Conservation (phyloP, 1,140 invertebrate species). For the Rhynchophorus ferrugineus region DNA sequence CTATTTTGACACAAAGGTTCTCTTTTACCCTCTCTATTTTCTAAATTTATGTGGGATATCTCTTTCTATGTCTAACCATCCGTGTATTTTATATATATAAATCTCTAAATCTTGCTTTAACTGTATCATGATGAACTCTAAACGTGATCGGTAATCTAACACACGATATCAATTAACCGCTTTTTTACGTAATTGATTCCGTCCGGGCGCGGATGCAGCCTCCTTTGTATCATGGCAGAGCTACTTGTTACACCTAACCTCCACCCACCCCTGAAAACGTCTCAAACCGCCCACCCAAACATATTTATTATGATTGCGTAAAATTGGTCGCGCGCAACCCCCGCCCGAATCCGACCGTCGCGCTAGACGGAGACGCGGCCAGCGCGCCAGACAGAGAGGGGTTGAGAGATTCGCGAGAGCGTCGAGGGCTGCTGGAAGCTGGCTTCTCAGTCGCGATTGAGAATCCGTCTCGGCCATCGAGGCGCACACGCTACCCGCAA, state of each 20-base stretch:
- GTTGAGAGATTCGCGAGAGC: conserved; percentile 24
- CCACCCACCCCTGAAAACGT: background rate
- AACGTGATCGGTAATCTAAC: background rate
- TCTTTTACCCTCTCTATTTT: too few species aligned
- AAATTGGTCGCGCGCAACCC: conserved; percentile 30
- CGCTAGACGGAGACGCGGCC: background rate
- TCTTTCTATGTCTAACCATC: background rate
- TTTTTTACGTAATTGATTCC: background rate
- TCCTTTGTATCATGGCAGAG: conserved; percentile 1
- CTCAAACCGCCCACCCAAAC: conserved; percentile 24
- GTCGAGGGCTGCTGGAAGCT: conserved; percentile 27
- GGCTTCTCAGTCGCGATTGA: conserved; percentile 10
- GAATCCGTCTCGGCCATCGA: conserved; percentile 13
- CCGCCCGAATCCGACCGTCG: conserved; percentile 10
- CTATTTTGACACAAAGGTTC: too few species aligned
- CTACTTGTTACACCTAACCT: conserved; percentile 22
- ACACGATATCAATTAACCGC: background rate
- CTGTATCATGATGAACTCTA: background rate
- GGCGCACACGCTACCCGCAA: too few species aligned
- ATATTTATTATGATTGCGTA: conserved; percentile 33
- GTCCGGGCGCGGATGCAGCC: background rate
- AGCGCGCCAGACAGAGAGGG: conserved; percentile 21
- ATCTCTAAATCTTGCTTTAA: background rate
- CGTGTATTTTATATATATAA: background rate
- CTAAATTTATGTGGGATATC: too few species aligned